Base-by-base conservation (phyloP, 2,113 vertebrate species). In the Forbesichthys papilliferus region DNA sequence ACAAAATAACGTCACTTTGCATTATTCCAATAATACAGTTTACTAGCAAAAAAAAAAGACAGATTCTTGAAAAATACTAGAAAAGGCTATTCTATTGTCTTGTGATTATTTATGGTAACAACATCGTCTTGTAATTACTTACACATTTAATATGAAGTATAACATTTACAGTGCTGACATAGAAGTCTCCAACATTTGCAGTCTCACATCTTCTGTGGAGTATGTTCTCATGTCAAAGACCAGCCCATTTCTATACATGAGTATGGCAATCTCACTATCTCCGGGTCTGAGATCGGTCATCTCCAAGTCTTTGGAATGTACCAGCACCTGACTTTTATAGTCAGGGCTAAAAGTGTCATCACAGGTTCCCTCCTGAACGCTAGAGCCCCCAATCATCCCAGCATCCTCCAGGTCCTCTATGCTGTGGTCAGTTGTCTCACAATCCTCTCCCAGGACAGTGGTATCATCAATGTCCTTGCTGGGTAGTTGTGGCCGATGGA, bases 161-260 rank as follows among this genome's bases (percentile, higher is more conserved):
- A 42, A 8, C 47, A 36, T 68, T 13, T 20, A 68, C 33, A 53
- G 51, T 65, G 9, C 8, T 3, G 16, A 62, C 2, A 9, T 14
- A 52, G 49, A 52, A 12, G 49, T 52, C 49, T 14, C 49, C 10
- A 14, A 14, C 49, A 11, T 52, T 52, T 52, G 10, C 11, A 12
- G 6, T 11, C 18, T 49, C 9, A 61, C 42, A 5, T 74, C 66
- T 77, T 51, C 80, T 47, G 62, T 4, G 1, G 20, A 81, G 12
- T 87, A 84, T 1, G 57, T 53, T 69, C 87, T 90, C 48, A 82
- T 64, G 12, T 91, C 86, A 56, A 91, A 90, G 46, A 90, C 82
- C 54, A 88, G 80, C 55, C 91, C 83, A 2, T 87, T 91, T 62
- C 69, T 90, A 80, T 90, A 92, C n/a, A 80, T 75, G 55, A 89